Base-by-base conservation (phyloP, 2,797 vertebrate genomes). In the Calcarius lapponicus region DNA sequence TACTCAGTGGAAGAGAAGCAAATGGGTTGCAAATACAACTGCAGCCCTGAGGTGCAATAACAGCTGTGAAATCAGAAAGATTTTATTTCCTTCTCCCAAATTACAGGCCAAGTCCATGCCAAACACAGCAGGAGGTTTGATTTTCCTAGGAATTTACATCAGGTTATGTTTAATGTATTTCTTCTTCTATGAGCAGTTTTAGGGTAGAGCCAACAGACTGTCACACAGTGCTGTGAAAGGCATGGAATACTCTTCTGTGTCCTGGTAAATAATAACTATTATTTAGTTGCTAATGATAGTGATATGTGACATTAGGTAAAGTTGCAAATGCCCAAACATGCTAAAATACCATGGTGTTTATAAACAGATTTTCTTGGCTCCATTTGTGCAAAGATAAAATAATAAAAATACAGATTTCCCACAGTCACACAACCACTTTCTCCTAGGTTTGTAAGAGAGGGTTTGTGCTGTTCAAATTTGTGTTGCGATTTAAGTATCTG, bases 11-110 rank as follows among this genome's bases (percentile, higher is more conserved):
- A 95, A 96, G 75, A 45, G 79, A 85, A 92, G 93, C 72, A 93
- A 95, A 93, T 90, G 91, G 65, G 80, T 75, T 95, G 67, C 86
- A 88, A 95, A 95, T 45, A 73, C 92, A 85, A 73, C 78, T 93
- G 66, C 95, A 95, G 96, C 95, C 92, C 94, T 94, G 91, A 96
- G 95, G 94, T 96, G 92, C 87, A 92, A 70, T 73, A 94, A 93
- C 94, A 97, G 92, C 94, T 96, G 88, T 93, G 94, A 96, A 95
- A 93, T 88, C 85, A 86, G 85, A 85, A 95, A 89, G 89, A 94
- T 74, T 90, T 95, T 91, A 88, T 92, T 92, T 85, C 80, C 16
- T 40, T 48, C 74, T 92, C 85, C 88, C 91, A 94, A 72, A 92
- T 86, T 95, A 92, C 82, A 72, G 85, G 79, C 91, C 91, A 88